Conservation (phyloP, 2,113 vertebrate species). For the Petrocephalus zakoni region DNA sequence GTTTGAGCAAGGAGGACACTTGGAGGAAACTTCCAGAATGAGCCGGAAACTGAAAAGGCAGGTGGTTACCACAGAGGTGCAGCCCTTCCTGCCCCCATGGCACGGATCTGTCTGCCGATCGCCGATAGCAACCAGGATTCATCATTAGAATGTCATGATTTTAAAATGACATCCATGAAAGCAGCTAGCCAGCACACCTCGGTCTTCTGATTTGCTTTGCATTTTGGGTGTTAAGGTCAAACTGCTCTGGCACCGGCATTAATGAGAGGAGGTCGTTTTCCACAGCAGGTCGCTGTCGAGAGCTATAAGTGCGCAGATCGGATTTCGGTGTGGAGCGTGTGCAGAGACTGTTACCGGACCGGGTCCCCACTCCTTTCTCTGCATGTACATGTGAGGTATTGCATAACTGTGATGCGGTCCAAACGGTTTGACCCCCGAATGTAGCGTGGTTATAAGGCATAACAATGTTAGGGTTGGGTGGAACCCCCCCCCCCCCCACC, state of each 20-base stretch:
- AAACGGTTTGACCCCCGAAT: background rate
- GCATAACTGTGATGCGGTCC: background rate
- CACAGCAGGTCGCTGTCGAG: background rate
- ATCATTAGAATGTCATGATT: background rate
- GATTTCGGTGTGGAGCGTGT: background rate
- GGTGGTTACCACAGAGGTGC: background rate
- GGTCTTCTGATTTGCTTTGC: background rate
- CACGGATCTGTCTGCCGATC: background rate
- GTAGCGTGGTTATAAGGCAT: background rate
- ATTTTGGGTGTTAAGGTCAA: background rate
- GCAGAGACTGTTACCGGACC: background rate
- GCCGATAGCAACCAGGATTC: background rate
- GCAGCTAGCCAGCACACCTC: background rate
- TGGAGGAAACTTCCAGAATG: background rate
- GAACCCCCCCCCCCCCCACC: background rate
- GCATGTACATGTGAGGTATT: background rate
- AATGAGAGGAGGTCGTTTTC: background rate
- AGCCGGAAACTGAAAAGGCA: background rate
- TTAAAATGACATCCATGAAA: background rate
- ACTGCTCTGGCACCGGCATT: background rate
- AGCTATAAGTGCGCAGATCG: background rate
- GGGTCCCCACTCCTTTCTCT: background rate
- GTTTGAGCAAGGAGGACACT: background rate
- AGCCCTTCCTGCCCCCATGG: background rate
- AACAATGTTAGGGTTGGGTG: background rate